Evolutionary conservation across 2,888 invertebrate species (phyloP).

Genomic region (Pharmacophagus antenor): DNA sequence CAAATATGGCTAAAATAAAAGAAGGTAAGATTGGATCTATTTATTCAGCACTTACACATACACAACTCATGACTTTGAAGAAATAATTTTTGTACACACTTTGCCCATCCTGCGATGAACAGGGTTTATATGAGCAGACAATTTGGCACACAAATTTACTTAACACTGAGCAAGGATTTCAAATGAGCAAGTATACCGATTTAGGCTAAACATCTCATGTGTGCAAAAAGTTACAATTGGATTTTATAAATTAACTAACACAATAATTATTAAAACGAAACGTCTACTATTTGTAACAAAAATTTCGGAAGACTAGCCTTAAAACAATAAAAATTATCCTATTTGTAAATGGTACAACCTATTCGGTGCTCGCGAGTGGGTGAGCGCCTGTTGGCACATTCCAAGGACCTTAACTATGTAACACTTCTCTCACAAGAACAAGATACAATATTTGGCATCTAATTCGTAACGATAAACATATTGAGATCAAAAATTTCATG

Average conservation of each 20-base stretch:
- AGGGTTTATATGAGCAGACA: conserved; percentile 41
- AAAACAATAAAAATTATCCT: conserved; percentile 19
- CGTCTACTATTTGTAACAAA: neutral
- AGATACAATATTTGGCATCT: conserved; percentile 43
- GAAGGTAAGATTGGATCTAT: conserved; percentile 27
- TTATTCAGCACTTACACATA: conserved; percentile 31
- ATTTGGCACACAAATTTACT: conserved; percentile 41
- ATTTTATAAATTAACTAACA: conserved; percentile 24
- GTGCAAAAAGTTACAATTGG: neutral
- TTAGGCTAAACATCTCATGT: conserved; percentile 9
- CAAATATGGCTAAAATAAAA: conserved; percentile 23
- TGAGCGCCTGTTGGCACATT: conserved; percentile 7
- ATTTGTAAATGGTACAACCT: conserved; percentile 3
- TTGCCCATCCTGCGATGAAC: conserved; percentile 38
- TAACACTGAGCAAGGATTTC: conserved; percentile 28
- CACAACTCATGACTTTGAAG: conserved; percentile 25
- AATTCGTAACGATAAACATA: conserved; percentile 30
- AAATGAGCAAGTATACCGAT: conserved; percentile 23
- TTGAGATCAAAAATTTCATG: conserved; percentile 36
- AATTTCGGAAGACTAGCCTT: conserved; percentile 27
- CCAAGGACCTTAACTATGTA: conserved; percentile 30
- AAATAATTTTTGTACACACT: conserved; percentile 26
- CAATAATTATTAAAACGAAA: conserved; percentile 18
- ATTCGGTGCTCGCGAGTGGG: neutral
- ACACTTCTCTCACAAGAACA: conserved; percentile 34